Evolutionary conservation across 2,113 vertebrate species (phyloP), one percentile per base, ranked within the genome.

Genomic region (Progne subis): DNA sequence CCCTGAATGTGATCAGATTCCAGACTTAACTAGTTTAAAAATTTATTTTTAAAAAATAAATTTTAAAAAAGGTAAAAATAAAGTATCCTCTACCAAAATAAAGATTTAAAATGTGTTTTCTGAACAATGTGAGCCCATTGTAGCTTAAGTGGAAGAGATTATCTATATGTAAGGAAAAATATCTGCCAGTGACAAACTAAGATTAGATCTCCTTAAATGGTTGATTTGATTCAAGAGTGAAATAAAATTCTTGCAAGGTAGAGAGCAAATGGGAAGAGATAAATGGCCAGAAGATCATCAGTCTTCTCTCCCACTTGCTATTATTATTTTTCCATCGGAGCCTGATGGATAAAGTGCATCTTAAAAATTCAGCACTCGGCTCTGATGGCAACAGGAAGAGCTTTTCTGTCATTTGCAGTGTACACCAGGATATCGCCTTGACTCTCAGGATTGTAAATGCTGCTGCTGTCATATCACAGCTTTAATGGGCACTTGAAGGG

Each of bases 21-120:
- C 47, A 75, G 52, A 57, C 3, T 5, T 26, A 59, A 82, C 13
- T 44, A 8, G 14, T 43, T 28, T 5, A 34, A 63, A 78, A 9
- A 6, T 9, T 25, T 9, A 5, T 41, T n/a, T 60, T 26, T 9
- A 17, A 14, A 5, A 14, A 28, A 8, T 13, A 28, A 8, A 16
- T 43, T 14, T n/a, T 8, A 44, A 59, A 5, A n/a, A 14, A 9
- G 21, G 12, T 1, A 3, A 32, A n/a, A 8, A 32, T 0, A 14
- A 74, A 67, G 9, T 12, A 47, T 2, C 5, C 6, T 79, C 15
- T 88, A 39, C 29, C 8, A 52, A 79, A 80, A 68, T 21, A 12
- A 71, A 79, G 9, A 39, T 5, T 71, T 67, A 59, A 50, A 69
- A 34, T 1, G 1, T 11, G 3, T 55, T 88, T 76, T 75, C 34